Conservation (phyloP, 2,797 vertebrate genomes). For the Schizopygopsis malacanthus region DNA sequence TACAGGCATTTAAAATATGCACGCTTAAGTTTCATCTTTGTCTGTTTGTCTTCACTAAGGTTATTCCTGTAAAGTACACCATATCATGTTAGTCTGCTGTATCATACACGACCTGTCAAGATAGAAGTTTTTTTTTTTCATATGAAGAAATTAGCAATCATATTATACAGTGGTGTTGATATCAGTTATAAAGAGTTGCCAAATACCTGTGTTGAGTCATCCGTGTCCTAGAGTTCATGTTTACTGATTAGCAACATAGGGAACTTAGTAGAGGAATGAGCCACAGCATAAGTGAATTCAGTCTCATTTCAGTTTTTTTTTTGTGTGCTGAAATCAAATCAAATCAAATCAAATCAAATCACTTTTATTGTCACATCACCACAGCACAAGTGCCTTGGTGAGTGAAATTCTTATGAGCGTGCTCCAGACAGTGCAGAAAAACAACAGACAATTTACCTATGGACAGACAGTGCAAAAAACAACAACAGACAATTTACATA, state of each 20-base stretch:
- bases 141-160: neutral
- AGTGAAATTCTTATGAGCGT: too few species aligned
- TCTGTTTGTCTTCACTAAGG: neutral
- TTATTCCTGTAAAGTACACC: neutral
- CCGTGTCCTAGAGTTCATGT: neutral
- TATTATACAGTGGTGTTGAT: neutral
- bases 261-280: neutral
- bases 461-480: too few species aligned
- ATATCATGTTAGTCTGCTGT: neutral
- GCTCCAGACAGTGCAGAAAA: too few species aligned
- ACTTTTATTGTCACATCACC: too few species aligned
- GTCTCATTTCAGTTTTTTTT: neutral
- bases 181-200: neutral
- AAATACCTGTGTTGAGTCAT: neutral
- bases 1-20: neutral
- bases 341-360: too few species aligned
- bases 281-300: too few species aligned
- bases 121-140: neutral
- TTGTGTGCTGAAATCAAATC: neutral
- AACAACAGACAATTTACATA: too few species aligned
- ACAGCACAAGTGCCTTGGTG: too few species aligned
- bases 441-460: too few species aligned
- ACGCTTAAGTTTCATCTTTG: neutral
- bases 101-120: neutral
- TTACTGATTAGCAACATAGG: neutral